Evolutionary conservation across 2,888 invertebrate species (phyloP).

Genomic region (Eutolmus rufibarbis): DNA sequence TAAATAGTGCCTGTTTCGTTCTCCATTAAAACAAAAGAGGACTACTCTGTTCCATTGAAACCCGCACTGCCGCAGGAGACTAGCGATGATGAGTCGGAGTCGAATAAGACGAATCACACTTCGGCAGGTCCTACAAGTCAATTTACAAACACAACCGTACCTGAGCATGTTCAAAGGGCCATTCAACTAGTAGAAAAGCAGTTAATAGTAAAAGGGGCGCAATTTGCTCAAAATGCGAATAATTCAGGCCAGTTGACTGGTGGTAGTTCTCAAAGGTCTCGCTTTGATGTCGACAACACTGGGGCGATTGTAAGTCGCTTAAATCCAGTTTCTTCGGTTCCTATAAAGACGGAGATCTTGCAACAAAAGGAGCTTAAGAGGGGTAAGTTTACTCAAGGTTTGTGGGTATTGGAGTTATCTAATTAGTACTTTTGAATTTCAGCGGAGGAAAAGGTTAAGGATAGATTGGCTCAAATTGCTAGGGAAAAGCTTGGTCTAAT

Average conservation of each 20-base stretch:
- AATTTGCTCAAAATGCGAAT: conserved; percentile 48
- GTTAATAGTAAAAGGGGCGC: conserved; percentile 56
- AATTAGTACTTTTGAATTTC: conserved; percentile 5
- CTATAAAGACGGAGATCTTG: neutral
- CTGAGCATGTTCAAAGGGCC: conserved; percentile 60
- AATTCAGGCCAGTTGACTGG: neutral
- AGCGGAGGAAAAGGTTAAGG: conserved; percentile 69
- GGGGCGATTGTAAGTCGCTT: conserved; percentile 44
- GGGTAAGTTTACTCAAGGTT: neutral
- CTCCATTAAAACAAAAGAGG: conserved; percentile 83
- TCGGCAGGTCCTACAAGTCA: conserved; percentile 42
- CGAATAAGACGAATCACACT: conserved; percentile 41
- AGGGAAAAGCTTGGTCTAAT: conserved; percentile 68
- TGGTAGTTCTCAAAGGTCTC: conserved; percentile 40
- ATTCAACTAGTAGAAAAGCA: conserved; percentile 60
- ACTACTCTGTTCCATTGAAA: conserved; percentile 71
- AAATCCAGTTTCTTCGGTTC: conserved; percentile 35
- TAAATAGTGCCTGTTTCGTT: conserved; percentile 79
- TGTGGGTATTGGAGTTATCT: neutral
- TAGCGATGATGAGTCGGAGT: conserved; percentile 72
- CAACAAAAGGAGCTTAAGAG: conserved; percentile 40
- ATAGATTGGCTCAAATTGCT: conserved; percentile 67
- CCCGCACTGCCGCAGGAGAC: conserved; percentile 80
- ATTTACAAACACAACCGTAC: conserved; percentile 50
- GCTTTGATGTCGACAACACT: conserved; percentile 51